Evolutionary conservation across 2,797 vertebrate genomes (phyloP).

Genomic region (Pipistrellus pygmaeus): DNA sequence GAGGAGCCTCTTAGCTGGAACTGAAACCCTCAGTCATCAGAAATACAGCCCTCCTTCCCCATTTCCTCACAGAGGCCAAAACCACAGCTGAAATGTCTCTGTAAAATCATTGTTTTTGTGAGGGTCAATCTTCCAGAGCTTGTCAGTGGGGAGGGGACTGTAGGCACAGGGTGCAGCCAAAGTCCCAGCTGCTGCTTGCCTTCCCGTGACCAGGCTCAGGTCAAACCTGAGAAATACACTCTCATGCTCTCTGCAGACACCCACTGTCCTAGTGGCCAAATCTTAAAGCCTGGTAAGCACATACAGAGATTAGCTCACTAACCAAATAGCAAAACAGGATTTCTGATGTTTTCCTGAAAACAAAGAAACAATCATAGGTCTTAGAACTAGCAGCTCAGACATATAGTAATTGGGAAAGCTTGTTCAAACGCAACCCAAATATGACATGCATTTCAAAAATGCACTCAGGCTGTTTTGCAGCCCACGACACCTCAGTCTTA

Average conservation of each 20-base stretch:
- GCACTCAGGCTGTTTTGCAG: slow-evolving; percentile 18
- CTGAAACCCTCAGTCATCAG: neutral
- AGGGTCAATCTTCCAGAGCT: fast-evolving
- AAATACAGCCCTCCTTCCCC: neutral
- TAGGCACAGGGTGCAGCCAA: neutral
- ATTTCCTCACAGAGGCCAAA: neutral
- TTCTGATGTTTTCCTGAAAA: slow-evolving; percentile 63
- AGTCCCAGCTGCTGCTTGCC: neutral
- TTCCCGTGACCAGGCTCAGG: neutral
- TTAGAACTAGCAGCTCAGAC: slow-evolving; percentile 29
- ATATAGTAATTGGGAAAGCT: neutral
- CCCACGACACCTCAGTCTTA: neutral
- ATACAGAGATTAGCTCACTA: slow-evolving; percentile 52
- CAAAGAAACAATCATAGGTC: slow-evolving; percentile 59
- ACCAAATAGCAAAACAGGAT: slow-evolving; percentile 48
- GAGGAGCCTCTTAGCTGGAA: neutral
- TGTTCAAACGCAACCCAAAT: slow-evolving; percentile 74
- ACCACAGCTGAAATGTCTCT: neutral
- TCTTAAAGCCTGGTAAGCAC: neutral
- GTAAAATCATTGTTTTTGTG: no score
- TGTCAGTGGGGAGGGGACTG: neutral
- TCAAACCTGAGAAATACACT: neutral
- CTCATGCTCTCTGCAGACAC: slow-evolving; percentile 4
- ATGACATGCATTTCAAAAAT: slow-evolving; percentile 62
- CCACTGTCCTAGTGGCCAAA: neutral